phyloP scores from a whole-genome alignment of 1,140 invertebrate species.

The Leptinotarsa texana region DNA sequence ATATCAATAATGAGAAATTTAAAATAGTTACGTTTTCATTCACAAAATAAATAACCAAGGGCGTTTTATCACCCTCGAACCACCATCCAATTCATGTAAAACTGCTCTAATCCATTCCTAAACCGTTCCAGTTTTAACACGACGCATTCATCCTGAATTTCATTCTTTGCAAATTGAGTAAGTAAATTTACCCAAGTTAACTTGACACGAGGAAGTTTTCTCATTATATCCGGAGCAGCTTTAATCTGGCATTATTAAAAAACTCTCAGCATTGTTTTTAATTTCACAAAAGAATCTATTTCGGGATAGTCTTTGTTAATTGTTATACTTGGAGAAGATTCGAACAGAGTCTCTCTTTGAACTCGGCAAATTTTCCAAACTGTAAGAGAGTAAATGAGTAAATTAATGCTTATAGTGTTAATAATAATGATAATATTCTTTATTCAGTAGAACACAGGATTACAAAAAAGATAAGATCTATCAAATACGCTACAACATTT shows the following conservation, averaged over 20 bases:
- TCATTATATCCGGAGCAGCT: neutral
- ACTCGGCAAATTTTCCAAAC: too few species aligned
- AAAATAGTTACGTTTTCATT: too few species aligned
- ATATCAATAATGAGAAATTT: too few species aligned
- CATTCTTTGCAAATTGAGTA: constrained; percentile 3
- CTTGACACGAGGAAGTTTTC: neutral
- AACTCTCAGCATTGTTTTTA: constrained; percentile 3
- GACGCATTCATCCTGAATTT: neutral
- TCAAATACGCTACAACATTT: too few species aligned
- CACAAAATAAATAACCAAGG: too few species aligned
- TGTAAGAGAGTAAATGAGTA: too few species aligned
- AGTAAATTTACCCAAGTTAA: constrained; percentile 4
- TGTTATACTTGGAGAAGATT: neutral
- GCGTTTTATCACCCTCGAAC: too few species aligned
- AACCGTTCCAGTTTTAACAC: neutral
- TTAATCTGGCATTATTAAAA: constrained; percentile 4
- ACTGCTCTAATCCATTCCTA: neutral
- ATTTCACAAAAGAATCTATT: constrained; percentile 2
- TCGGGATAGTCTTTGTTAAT: constrained; percentile 1
- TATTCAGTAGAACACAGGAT: too few species aligned
- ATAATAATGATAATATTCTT: too few species aligned
- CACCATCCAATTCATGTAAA: neutral
- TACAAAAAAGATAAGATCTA: too few species aligned
- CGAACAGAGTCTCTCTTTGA: neutral
- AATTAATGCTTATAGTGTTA: too few species aligned